phyloP scores from a whole-genome alignment of 2,888 invertebrate species.

The Heteropelma amictum region DNA sequence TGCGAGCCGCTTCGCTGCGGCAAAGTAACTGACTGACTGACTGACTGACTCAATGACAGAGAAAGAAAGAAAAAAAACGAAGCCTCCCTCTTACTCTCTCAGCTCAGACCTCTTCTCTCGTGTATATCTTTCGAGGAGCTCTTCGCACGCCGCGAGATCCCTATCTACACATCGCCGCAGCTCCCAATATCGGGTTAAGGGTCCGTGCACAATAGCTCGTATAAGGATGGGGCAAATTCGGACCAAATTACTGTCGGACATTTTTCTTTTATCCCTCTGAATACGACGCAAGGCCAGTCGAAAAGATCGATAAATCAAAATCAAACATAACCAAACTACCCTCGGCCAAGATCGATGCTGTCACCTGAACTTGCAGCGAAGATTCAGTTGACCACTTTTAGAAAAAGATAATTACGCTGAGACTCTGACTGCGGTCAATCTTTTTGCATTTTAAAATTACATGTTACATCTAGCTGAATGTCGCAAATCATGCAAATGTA shows the following conservation, averaged over 20 bases:
- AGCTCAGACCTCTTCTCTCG: not conserved
- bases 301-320: too few relatives aligned
- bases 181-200: conserved; percentile 68
- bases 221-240: not conserved
- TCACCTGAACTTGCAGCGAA: too few relatives aligned
- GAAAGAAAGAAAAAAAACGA: conserved; percentile 31
- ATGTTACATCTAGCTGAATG: too few relatives aligned
- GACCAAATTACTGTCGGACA: not conserved
- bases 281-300: too few relatives aligned
- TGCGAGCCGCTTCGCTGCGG: conserved; percentile 69
- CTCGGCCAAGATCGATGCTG: too few relatives aligned
- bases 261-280: not conserved
- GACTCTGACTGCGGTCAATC: too few relatives aligned
- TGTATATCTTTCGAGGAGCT: conserved; percentile 59
- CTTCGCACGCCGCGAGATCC: conserved; percentile 69
- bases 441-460: too few relatives aligned
- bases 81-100: conserved; percentile 2
- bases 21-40: conserved; percentile 74
- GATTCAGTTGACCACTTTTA: too few relatives aligned
- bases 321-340: too few relatives aligned
- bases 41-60: conserved; percentile 75
- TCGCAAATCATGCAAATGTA: too few relatives aligned
- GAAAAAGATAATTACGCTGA: too few relatives aligned
- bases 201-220: conserved; percentile 66
- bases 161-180: conserved; percentile 65